Conservation (phyloP, 2,797 vertebrate species). For the Pelobates cultripes region DNA sequence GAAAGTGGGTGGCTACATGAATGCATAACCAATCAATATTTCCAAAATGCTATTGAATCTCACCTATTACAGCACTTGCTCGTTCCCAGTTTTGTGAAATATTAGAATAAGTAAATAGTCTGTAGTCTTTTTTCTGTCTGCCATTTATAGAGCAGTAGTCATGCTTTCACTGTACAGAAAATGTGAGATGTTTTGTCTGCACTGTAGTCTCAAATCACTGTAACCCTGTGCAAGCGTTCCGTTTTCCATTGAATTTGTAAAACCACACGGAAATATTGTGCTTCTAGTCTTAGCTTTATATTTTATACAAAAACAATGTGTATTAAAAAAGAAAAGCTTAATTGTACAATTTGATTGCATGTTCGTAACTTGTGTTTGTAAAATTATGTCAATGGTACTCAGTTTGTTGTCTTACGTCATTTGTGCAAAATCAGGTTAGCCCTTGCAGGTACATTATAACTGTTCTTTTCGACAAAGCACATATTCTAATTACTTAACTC, state of each 20-base stretch:
- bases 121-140: constrained; percentile 56
- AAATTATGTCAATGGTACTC: not conserved
- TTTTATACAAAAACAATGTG: not conserved
- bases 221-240: constrained; percentile 64
- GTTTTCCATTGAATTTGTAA: constrained; percentile 61
- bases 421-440: not conserved
- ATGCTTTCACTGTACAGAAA: constrained; percentile 59
- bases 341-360: not conserved
- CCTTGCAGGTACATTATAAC: not conserved
- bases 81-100: constrained; percentile 17
- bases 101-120: constrained; percentile 53
- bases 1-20: not conserved
- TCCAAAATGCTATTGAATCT: not conserved
- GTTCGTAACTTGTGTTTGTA: constrained; percentile 10
- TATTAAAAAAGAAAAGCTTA: not conserved
- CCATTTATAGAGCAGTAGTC: constrained; percentile 54
- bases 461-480: not conserved
- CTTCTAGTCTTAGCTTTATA: not conserved
- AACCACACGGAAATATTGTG: constrained; percentile 47
- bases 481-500: not conserved
- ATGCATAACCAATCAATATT: not conserved
- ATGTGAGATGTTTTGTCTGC: constrained; percentile 64
- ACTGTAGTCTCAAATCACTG: constrained; percentile 69
- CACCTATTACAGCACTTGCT: not conserved
- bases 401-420: not conserved